phyloP scores from a whole-genome alignment of 2,797 vertebrate species.

The Anomalospiza imberbis region DNA sequence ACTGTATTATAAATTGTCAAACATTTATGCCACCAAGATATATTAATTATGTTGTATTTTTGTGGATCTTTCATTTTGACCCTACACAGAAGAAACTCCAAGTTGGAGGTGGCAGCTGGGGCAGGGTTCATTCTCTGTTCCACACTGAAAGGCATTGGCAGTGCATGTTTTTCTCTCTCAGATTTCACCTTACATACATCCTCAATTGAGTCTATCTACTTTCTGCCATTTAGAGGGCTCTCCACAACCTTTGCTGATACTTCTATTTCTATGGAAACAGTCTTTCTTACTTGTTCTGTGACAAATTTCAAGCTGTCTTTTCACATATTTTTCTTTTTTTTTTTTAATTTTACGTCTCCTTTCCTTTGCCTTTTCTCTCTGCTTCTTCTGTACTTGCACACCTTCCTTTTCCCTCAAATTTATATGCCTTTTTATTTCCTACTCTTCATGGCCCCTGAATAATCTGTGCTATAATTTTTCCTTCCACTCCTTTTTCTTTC shows the following conservation, averaged over 20 bases:
- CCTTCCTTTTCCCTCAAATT: background rate
- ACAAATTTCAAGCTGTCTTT: background rate
- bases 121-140: background rate
- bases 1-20: background rate
- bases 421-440: background rate
- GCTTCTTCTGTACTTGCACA: background rate
- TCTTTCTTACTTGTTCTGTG: background rate
- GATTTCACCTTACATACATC: background rate
- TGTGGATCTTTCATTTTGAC: background rate
- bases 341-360: background rate
- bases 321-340: background rate
- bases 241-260: background rate
- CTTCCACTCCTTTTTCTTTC: background rate
- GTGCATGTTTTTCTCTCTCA: background rate
- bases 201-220: background rate
- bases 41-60: background rate
- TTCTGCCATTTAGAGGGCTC: background rate
- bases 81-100: background rate
- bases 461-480: background rate
- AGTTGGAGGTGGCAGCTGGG: background rate
- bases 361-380: background rate
- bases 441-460: background rate
- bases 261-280: background rate
- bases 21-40: background rate
- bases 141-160: background rate